These are phyloP conservation scores for Patella ulyssiponensis DNA, from an alignment of 2,888 invertebrate genomes.

Conservation along the genomic window DNA sequence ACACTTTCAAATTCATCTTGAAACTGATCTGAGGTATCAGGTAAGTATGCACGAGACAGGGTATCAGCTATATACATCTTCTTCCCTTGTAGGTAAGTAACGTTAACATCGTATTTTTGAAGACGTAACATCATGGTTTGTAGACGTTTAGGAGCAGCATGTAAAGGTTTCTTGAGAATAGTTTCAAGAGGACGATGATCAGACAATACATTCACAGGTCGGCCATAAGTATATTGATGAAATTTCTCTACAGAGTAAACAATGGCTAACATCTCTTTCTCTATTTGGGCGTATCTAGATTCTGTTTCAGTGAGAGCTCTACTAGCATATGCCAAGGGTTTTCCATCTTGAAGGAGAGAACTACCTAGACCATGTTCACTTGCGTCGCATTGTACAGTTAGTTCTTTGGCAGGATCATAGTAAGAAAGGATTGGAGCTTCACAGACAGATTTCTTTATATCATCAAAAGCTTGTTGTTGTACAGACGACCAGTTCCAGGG, in stretches of 20 bases:
- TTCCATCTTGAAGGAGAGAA: constrained; percentile 38
- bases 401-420: constrained; percentile 25
- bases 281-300: constrained; percentile 44
- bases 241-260: constrained; percentile 40
- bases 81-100: constrained; percentile 34
- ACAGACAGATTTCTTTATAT: constrained; percentile 30
- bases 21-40: background rate
- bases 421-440: constrained; percentile 29
- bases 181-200: constrained; percentile 45
- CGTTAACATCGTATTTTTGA: constrained; percentile 38
- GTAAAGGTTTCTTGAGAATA: constrained; percentile 39
- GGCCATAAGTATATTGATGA: constrained; percentile 18
- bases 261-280: constrained; percentile 45
- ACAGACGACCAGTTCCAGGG: constrained; percentile 24
- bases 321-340: constrained; percentile 40
- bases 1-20: background rate
- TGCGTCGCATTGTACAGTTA: constrained; percentile 33
- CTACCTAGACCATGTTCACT: constrained; percentile 42
- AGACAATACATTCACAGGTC: constrained; percentile 26
- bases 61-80: background rate
- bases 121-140: constrained; percentile 46
- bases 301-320: constrained; percentile 39
- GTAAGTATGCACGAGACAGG: background rate
- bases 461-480: constrained; percentile 33
- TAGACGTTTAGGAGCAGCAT: constrained; percentile 37